Base-by-base conservation (phyloP, 2,113 vertebrate species). In the Corvus cornix region DNA sequence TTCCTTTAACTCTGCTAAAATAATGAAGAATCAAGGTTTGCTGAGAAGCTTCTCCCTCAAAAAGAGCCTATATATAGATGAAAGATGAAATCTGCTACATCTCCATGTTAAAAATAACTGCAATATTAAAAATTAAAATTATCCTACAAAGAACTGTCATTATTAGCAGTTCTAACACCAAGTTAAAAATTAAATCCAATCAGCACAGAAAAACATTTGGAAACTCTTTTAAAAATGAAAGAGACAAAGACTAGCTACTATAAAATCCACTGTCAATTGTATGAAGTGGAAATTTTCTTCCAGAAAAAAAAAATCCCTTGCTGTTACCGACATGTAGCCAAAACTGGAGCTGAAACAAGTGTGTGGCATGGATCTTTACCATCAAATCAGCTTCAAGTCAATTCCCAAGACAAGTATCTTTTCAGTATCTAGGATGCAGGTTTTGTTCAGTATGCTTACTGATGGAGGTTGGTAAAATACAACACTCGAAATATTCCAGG, bases 41-140 rank as follows among this genome's bases (percentile, higher is more conserved):
- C 68, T 66, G 43, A 74, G 64, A 76, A 82, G 67, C 43, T 66
- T 48, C 48, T 86, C 43, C n/a, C n/a, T 35, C 63, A n/a, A 31
- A 66, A 93, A 76, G 37, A 53, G 17, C n/a, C 60, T 91, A 86
- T 53, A 80, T 62, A 52, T 69, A 96, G 89, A 79, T 58, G 75
- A 92, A 87, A 97, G 87, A 87, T 52, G 46, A 62, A 62, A 81
- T 59, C 76, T 58, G 67, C 63, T 51, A 44, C 69, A 46, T 63
- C 53, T 52, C 80, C 0, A 0, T 23, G 52, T 88, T 94, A 96
- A 96, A 97, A 94, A 91, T 95, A 93, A 87, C 79, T 35, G 60
- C 79, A 75, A 31, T 82, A 91, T 97, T 95, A 97, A 97, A 95
- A 97, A 95, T 94, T 96, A 66, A 95, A 89, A 90, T 69, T 70